Evolutionary conservation across 2,888 invertebrate species (phyloP).

Genomic region (Thera obeliscata): DNA sequence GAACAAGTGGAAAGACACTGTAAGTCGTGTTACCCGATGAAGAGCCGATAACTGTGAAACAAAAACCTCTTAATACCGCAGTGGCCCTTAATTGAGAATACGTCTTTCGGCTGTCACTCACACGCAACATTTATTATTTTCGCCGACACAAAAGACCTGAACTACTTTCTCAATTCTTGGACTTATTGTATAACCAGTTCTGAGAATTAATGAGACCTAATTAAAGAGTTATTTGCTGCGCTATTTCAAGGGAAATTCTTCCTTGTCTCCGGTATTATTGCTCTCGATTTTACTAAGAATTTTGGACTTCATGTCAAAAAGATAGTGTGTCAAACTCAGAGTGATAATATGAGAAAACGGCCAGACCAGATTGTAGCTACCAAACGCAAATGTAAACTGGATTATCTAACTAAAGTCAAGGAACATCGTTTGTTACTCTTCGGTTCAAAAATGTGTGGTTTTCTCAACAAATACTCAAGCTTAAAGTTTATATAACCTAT

Average conservation of each 20-base stretch:
- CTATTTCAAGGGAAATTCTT: conserved; percentile 47
- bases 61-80: conserved; percentile 29
- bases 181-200: conserved; percentile 56
- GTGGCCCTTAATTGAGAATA: conserved; percentile 51
- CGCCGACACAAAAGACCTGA: conserved; percentile 54
- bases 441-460: too few relatives aligned
- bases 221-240: conserved; percentile 52
- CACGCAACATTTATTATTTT: conserved; percentile 54
- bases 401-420: too few relatives aligned
- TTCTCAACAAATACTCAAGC: too few relatives aligned
- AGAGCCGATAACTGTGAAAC: conserved; percentile 25
- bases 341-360: neutral
- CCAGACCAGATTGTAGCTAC: neutral
- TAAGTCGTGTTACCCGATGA: conserved; percentile 15
- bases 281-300: conserved; percentile 32
- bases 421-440: too few relatives aligned
- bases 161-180: conserved; percentile 52
- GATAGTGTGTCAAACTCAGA: conserved; percentile 24
- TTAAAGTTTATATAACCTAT: too few relatives aligned
- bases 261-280: conserved; percentile 42
- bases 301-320: conserved; percentile 18
- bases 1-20: conserved; percentile 8
- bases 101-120: conserved; percentile 54
- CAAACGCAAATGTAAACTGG: too few relatives aligned
- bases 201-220: conserved; percentile 57